Percentiles rank a stretch among this genome's conserved stretches.
Evolutionary conservation across 1,140 invertebrate species (phyloP).

Genomic region (Dinothrombium tinctorium): DNA sequence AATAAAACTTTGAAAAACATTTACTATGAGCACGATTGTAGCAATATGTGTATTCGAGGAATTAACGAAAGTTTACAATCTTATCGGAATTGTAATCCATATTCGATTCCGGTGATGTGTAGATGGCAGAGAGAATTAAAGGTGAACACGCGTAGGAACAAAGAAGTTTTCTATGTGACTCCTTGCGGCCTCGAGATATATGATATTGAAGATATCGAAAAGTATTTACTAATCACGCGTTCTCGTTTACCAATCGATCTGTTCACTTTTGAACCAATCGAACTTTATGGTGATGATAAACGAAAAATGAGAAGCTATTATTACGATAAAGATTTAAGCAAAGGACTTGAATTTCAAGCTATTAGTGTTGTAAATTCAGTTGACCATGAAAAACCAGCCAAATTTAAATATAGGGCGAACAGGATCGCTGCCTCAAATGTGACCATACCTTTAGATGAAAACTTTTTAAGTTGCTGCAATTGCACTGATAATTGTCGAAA

Average conservation of each 20-base stretch:
- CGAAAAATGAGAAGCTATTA: not conserved
- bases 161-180: not conserved
- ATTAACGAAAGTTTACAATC: not conserved
- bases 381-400: not conserved
- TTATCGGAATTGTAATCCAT: not conserved
- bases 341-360: constrained; percentile 4
- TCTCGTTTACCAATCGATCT: not conserved
- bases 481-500: constrained; percentile 31
- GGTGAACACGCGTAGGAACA: not conserved
- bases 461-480: constrained; percentile 37
- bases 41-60: not conserved
- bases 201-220: not conserved
- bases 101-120: not conserved
- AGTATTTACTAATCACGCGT: not conserved
- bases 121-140: not conserved
- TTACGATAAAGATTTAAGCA: constrained; percentile 2
- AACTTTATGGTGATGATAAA: not conserved
- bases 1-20: too few relatives aligned
- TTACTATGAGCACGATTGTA: not conserved
- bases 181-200: constrained; percentile 3
- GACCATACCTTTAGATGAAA: not conserved
- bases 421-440: not conserved
- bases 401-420: constrained; percentile 1
- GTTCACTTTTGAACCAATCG: constrained; percentile 2
- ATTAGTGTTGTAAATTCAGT: constrained; percentile 2